Evolutionary conservation across 2,888 invertebrate species (phyloP), one percentile per base, ranked within the genome.

Genomic region (Gari tellinella): DNA sequence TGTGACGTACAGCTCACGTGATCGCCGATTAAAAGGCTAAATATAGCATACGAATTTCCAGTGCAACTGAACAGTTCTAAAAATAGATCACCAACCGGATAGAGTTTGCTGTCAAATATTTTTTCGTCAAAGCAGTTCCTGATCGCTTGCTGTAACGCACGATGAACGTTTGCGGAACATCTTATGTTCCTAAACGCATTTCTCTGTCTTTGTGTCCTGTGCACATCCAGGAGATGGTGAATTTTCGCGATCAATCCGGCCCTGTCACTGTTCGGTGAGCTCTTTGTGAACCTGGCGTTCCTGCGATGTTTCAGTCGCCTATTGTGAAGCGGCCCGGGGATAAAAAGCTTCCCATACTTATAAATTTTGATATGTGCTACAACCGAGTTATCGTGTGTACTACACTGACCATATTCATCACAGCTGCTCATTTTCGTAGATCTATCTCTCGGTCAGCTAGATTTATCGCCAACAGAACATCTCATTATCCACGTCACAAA

Each of bases 1-100:
- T 64, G 73, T 31, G 53, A 55, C 46, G 56, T 58, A 43, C 43
- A 43, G 56, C 43, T 49, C 10, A 68, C 62, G 69, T 67, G 55
- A 41, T 77, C 70, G 61, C 68, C 65, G 10, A 72, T 62, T 40
- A 75, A 61, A 19, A 82, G 63, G 55, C 81, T 81, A 80, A 81
- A 84, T 57, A 84, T 74, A 80, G 82, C 49, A 41, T 58, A 66
- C 7, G 77, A 73, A 62, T 77, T 80, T 58, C 82, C 80, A 21
- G 61, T 68, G 63, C 84, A 84, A 15, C 64, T 62, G 38, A 70
- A 76, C 10, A 84, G 70, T 74, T 84, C 84, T 58, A 64, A 57
- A 51, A 84, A 69, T 56, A 84, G 66, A 68, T 81, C 66, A 14
- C 67, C 62, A 7, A 81, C 74, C 12, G 79, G 79, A 31, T 67